Evolutionary conservation across 1,140 invertebrate species (phyloP), one percentile per base, ranked within the genome.

Genomic region (Meloidogyne exigua): DNA sequence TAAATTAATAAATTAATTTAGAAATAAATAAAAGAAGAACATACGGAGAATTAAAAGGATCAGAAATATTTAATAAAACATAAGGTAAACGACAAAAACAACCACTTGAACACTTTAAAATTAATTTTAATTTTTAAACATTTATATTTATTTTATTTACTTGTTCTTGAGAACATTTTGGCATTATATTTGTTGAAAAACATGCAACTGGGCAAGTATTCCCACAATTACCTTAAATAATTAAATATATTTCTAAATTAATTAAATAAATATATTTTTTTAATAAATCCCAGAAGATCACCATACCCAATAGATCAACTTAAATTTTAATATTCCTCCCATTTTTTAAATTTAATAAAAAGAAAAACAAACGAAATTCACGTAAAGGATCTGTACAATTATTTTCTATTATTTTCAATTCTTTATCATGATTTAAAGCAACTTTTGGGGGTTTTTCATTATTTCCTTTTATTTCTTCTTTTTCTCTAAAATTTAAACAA

Each of bases 41-140:
- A 15, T 65, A 79, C 77, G 36, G 13, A 23, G 78, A 79, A 23
- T 39, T 72, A 44, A 72, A 81, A n/a, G 79, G 77, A 25, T 79
- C 39, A 49, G 26, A 15, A n/a, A 39, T 25, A 49, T 79, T 69
- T 39, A 74, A 39, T 66, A 79, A 26, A 11, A 79, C 79, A 65
- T 81, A 79, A 26, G 78, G 78, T 23, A 79, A 49, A 23, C 79
- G 49, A 49, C 78, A 79, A 68, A 79, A 79, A 72, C 78, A 79
- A 28, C 78, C 78, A 36, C 62, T 65, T 12, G 36, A 26, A 32
- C 21, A 65, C 23, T 57, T 57, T n/a, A n/a, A n/a, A n/a, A 21
- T 21, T 25, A 42, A 32, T 3, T 3, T 32, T 32, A 32, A 32
- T 32, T 32, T 9, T 21, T 23, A 21, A 72, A 18, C 13, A 69